These are phyloP conservation scores for Platanista minor DNA, from an alignment of 2,113 vertebrate species.

Conservation along the genomic window DNA sequence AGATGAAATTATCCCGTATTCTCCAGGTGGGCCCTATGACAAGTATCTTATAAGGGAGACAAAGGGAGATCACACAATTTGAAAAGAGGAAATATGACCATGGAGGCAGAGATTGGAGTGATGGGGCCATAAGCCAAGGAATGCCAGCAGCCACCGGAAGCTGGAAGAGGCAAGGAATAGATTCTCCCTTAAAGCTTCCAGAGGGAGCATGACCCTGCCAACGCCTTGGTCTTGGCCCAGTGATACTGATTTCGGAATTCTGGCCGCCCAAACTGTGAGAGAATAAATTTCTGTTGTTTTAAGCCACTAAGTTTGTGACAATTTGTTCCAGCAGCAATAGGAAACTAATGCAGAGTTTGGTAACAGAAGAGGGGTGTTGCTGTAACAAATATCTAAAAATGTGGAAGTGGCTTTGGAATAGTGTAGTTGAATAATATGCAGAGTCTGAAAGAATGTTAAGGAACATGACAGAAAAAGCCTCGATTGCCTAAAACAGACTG, in stretches of 20 bases:
- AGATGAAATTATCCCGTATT: neutral
- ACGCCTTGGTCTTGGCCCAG: neutral
- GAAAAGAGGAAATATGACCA: neutral
- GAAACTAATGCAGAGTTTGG: neutral
- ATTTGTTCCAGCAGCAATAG: neutral
- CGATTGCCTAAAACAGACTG: neutral
- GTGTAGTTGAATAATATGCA: neutral
- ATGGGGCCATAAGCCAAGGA: conserved; percentile 3
- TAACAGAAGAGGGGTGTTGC: neutral
- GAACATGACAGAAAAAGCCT: neutral
- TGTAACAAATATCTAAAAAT: neutral
- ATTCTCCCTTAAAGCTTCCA: neutral
- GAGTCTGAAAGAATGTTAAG: neutral
- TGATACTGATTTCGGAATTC: neutral
- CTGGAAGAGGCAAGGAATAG: neutral
- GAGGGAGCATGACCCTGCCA: neutral
- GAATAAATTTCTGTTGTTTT: neutral
- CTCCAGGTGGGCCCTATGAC: neutral
- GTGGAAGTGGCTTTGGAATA: neutral
- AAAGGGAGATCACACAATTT: neutral
- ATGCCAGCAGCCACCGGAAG: neutral
- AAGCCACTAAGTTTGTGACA: neutral
- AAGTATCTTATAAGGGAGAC: neutral
- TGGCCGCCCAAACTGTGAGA: neutral
- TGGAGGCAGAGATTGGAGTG: neutral